These are phyloP conservation scores for Erebia ligea DNA, from an alignment of 2,888 invertebrate species.

Conservation along the genomic window DNA sequence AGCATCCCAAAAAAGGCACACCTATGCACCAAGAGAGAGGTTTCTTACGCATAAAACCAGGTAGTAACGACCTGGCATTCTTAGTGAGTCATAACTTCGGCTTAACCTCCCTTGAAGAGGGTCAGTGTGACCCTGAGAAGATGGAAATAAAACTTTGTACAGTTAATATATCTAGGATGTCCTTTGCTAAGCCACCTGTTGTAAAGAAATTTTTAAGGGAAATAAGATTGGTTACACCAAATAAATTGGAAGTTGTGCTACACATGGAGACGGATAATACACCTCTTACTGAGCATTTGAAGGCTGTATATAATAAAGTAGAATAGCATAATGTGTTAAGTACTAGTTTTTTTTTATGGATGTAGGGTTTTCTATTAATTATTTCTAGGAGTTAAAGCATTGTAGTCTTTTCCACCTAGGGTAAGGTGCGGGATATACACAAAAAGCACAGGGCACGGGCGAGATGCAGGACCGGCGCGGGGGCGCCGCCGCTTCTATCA, in stretches of 20 bases:
- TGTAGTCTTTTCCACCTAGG: no score
- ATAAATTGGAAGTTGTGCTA: slow-evolving; percentile 69
- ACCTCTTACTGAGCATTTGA: slow-evolving; percentile 80
- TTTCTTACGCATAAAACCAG: slow-evolving; percentile 83
- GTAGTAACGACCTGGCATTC: slow-evolving; percentile 78
- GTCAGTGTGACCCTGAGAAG: slow-evolving; percentile 64
- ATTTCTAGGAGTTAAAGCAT: no score
- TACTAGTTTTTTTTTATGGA: not conserved
- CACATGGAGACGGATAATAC: slow-evolving; percentile 83
- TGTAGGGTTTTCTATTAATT: no score
- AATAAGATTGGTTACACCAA: slow-evolving; percentile 56
- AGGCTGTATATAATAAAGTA: slow-evolving; percentile 67
- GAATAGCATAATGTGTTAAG: not conserved
- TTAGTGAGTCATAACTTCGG: slow-evolving; percentile 85
- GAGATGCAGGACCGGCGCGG: no score
- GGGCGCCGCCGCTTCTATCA: no score
- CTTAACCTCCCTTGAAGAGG: slow-evolving; percentile 84
- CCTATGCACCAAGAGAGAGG: slow-evolving; percentile 86
- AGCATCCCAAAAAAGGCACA: slow-evolving; percentile 75
- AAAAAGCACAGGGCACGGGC: no score
- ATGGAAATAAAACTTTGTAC: slow-evolving; percentile 77
- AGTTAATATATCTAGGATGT: slow-evolving; percentile 73
- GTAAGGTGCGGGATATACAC: no score
- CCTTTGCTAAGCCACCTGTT: slow-evolving; percentile 78
- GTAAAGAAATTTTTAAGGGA: slow-evolving; percentile 74